These are phyloP conservation scores for Drosophila mayaguana DNA, from an alignment of 2,888 invertebrate genomes.

Conservation along the genomic window DNA sequence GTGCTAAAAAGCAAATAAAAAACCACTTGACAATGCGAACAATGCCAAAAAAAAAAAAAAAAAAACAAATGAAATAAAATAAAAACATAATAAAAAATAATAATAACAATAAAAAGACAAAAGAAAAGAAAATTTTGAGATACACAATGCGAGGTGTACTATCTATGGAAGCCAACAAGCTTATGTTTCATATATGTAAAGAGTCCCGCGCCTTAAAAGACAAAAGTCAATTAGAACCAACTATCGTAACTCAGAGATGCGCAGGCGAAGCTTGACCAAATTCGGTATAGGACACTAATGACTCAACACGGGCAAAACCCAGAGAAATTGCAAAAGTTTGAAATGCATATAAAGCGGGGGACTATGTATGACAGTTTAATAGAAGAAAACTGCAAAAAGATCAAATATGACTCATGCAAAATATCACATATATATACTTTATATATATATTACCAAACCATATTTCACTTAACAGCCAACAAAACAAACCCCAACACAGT, in stretches of 20 bases:
- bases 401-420: background rate
- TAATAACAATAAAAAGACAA: slow-evolving; percentile 1
- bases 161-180: background rate
- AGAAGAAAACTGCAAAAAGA: no score
- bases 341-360: background rate
- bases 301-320: background rate
- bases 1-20: slow-evolving; percentile 55
- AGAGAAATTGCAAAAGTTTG: background rate
- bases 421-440: background rate
- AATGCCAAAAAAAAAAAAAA: slow-evolving; percentile 46
- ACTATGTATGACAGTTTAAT: background rate
- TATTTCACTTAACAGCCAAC: no score
- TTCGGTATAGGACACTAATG: background rate
- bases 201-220: background rate
- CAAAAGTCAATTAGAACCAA: background rate
- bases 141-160: background rate
- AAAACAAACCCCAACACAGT: no score
- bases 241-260: slow-evolving; percentile 4
- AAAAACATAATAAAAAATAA: background rate
- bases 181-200: background rate
- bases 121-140: background rate
- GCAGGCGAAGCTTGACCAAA: background rate
- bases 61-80: no score
- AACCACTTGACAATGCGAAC: slow-evolving; percentile 61
- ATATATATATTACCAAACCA: background rate